These are phyloP conservation scores for Erythrolamprus reginae DNA, from an alignment of 2,113 vertebrate genomes.

Conservation along the genomic window DNA sequence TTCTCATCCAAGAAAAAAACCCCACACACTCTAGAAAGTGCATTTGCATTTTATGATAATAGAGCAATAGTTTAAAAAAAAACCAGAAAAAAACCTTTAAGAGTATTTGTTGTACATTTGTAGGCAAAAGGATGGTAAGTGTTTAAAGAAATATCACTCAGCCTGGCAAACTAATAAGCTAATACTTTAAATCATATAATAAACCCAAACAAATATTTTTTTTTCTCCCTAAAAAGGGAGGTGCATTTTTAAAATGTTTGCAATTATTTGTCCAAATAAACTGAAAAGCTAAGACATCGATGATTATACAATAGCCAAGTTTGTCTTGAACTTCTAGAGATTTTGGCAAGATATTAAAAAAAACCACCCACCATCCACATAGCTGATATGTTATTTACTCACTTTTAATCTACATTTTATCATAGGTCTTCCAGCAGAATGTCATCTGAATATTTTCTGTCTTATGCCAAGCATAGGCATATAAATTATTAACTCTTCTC, in stretches of 20 bases:
- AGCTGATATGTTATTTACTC: neutral
- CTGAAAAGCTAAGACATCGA: neutral
- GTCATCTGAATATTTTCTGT: conserved; percentile 42
- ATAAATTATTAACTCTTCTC: conserved; percentile 54
- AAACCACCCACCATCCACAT: neutral
- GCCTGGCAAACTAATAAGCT: neutral
- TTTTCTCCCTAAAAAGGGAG: neutral
- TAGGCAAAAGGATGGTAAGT: neutral
- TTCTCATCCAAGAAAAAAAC: neutral
- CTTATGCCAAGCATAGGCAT: conserved; percentile 36
- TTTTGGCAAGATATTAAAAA: neutral
- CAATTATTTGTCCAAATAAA: neutral
- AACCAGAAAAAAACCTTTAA: neutral
- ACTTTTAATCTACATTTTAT: neutral
- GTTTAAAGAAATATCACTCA: neutral
- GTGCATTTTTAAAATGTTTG: neutral
- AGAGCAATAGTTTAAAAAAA: neutral
- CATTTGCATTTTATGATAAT: neutral
- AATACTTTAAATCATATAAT: neutral
- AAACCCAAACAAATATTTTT: neutral
- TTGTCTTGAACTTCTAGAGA: neutral
- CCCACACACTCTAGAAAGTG: neutral
- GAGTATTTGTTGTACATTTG: neutral
- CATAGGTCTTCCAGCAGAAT: conserved; percentile 29
- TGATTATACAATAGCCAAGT: neutral